Base-by-base conservation (phyloP, 35 echinoderm and acorn worm species). In the Diadema setosum region DNA sequence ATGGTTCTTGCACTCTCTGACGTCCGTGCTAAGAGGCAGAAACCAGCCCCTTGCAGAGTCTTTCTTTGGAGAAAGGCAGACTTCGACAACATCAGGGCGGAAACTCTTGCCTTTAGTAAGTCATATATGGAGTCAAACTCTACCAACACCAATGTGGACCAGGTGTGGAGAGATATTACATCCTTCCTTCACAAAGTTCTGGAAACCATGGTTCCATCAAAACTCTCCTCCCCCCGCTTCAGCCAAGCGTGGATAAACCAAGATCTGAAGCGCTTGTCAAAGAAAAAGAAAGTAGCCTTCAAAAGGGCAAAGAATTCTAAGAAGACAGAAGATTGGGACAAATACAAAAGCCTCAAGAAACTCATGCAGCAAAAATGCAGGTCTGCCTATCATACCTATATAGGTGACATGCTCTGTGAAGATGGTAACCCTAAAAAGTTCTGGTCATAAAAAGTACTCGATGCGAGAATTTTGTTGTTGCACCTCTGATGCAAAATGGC, bases 401-500 rank as follows among this genome's bases (percentile, higher is more conserved):
- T 83, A 12, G 39, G 12, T 34, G 46, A 85, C 41, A 85, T 85
- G 56, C 29, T 85, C 25, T 61, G 55, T 67, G 31, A 39, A 70
- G 65, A 43, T 65, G 26, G 42, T 26, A 82, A 82, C 9, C 46
- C 50, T 27, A 46, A 83, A 23, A 52, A 11, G 15, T 64, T 85
- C 7, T 85, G 82, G 82, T 67, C 63, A 70, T 70, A 2, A 69
- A 67, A 69, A 67, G 57, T 31, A 64, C 11, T 3, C 83, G 83
- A 41, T 86, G 83, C 42, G 83, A 86, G 5, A 86, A 86, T 37
- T 41, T 60, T 25, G 57, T 50, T 61, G 82, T 85, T 12, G 82
- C 63, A 36, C 64, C 61, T 24, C 36, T 87, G 6, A n/a, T 87
- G 42, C 73, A 87, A 27, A 48, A 76, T 49, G 85, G 65, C 45